Evolutionary conservation across 1,140 invertebrate genomes (phyloP), one percentile per base, ranked within the genome.

Genomic region (Bilobella aurantiaca): DNA sequence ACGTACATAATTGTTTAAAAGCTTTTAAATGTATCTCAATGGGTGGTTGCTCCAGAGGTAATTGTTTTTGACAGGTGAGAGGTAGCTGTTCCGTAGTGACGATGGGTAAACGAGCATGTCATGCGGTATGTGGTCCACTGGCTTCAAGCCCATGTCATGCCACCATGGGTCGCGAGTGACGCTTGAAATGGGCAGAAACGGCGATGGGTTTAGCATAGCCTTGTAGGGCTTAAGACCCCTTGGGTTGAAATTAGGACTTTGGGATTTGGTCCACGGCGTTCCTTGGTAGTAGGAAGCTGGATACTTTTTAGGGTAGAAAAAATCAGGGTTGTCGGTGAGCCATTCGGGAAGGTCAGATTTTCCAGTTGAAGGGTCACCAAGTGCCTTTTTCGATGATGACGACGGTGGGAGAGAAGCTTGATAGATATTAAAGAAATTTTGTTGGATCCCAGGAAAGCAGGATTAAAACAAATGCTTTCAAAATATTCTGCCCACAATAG

Each of bases 11-110:
- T 12, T 8, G 12, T 29, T 31, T 23, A 28, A 58, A 58, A 25
- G n/a, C 37, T 31, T 66, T 60, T 69, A 68, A 78, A 89, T 88
- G 76, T 90, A 87, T 80, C 90, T 87, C 77, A 89, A 84, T 75
- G 89, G 89, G 78, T 92, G 89, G 79, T 87, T 86, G 76, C 86
- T 86, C 89, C 89, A 91, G 72, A 91, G 82, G 80, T 89, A 91
- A 78, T 85, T 87, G 78, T 88, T 87, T 82, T 90, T 91, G 75
- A 91, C 83, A 58, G 89, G 89, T 72, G 88, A 91, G 75, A 91
- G 84, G 80, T 89, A 92, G 74, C 87, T 90, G 81, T 89, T 87
- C 66, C 89, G 82, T 73, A 90, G 81, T 80, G 86, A 89, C 74
- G 87, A 91, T 63, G 88, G 89, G 72, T 83, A 85, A 74, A 81